phyloP scores from a whole-genome alignment of 2,888 invertebrate genomes.

The Phalera bucephala region DNA sequence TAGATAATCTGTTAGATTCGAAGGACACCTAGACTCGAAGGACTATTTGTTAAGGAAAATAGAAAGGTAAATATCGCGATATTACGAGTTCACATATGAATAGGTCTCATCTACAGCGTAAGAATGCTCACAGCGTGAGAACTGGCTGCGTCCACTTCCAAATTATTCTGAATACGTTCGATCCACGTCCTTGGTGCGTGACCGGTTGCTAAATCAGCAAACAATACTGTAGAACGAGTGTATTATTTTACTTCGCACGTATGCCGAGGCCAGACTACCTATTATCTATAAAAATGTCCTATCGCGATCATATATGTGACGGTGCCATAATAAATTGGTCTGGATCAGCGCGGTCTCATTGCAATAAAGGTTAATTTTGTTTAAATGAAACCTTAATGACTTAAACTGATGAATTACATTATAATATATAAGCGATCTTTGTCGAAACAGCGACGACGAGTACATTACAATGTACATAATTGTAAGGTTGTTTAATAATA shows the following conservation, averaged over 20 bases:
- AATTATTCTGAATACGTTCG: conserved; percentile 75
- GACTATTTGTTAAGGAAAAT: no score
- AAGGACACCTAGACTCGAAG: no score
- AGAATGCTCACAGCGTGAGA: conserved; percentile 75
- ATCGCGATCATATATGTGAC: conserved; percentile 17
- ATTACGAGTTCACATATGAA: conserved; percentile 39
- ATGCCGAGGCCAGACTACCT: conserved; percentile 36
- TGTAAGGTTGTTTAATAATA: no score
- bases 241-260: conserved; percentile 62
- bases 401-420: background rate
- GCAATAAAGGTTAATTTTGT: conserved; percentile 5
- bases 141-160: conserved; percentile 61
- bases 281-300: conserved; percentile 31
- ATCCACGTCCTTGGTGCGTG: conserved; percentile 77
- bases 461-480: no score
- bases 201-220: conserved; percentile 58
- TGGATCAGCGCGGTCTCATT: conserved; percentile 10
- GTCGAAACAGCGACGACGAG: conserved; percentile 5
- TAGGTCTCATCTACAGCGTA: conserved; percentile 38
- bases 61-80: conserved; percentile 31
- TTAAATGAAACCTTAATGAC: background rate
- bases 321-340: conserved; percentile 12
- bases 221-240: conserved; percentile 44
- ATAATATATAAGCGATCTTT: background rate
- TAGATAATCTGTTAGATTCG: no score